phyloP scores from a whole-genome alignment of 2,113 vertebrate species.

The Polypterus senegalus region DNA sequence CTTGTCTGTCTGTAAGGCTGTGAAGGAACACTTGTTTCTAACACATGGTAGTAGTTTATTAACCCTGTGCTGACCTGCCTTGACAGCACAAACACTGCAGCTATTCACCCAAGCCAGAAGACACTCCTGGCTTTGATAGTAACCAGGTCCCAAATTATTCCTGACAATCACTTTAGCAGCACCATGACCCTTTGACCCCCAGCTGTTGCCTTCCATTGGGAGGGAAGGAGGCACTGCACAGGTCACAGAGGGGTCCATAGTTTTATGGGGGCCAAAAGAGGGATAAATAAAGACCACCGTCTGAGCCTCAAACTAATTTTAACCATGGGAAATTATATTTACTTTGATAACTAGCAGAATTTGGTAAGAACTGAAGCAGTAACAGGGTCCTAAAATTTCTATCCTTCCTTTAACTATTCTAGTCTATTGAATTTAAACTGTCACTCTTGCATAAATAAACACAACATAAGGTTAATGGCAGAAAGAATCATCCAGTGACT shows the following conservation, averaged over 20 bases:
- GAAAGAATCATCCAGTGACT: no score
- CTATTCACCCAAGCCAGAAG: neutral
- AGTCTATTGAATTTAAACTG: no score
- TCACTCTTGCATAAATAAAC: no score
- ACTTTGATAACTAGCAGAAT: no score
- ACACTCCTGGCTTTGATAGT: neutral
- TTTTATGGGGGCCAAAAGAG: neutral
- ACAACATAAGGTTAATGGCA: no score
- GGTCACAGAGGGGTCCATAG: neutral
- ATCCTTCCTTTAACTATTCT: no score
- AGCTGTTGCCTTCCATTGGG: neutral
- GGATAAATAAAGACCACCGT: neutral
- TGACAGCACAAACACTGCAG: neutral
- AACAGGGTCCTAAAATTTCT: no score
- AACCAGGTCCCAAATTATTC: neutral
- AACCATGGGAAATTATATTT: no score
- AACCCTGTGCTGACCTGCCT: neutral
- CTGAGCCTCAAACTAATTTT: neutral
- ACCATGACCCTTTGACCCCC: neutral
- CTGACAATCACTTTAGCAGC: neutral
- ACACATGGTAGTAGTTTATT: neutral
- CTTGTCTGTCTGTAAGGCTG: neutral
- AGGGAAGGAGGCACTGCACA: neutral
- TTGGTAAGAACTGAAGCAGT: no score
- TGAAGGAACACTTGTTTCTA: neutral